These are phyloP conservation scores for Capricornis sumatraensis DNA, from an alignment of 2,113 vertebrate genomes.

Conservation along the genomic window DNA sequence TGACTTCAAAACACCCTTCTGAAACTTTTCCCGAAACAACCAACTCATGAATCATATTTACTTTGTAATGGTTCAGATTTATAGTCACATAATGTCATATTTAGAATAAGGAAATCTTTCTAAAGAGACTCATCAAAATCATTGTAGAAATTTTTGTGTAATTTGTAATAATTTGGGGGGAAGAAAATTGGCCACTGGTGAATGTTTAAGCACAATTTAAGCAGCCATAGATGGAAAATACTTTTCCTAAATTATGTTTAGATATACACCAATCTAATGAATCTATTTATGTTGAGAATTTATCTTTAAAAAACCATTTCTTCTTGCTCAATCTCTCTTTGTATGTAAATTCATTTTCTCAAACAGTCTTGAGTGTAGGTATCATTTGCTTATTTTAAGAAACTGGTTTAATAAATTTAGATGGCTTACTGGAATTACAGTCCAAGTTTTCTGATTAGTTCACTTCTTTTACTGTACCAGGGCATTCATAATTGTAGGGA, in stretches of 20 bases:
- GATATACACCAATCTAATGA: background rate
- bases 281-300: background rate
- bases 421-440: background rate
- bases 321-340: background rate
- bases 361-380: background rate
- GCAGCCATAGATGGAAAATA: background rate
- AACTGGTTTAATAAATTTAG: background rate
- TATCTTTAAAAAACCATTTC: background rate
- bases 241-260: background rate
- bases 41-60: background rate
- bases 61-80: background rate
- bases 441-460: background rate
- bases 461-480: background rate
- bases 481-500: background rate
- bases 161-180: background rate
- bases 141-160: background rate
- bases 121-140: background rate
- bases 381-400: background rate
- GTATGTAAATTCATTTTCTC: background rate
- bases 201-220: background rate
- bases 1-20: background rate
- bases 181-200: background rate
- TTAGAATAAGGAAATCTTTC: background rate
- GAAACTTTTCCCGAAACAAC: background rate
- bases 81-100: background rate